Conservation (phyloP, 2,797 vertebrate species). For the Gobio occitaniae region DNA sequence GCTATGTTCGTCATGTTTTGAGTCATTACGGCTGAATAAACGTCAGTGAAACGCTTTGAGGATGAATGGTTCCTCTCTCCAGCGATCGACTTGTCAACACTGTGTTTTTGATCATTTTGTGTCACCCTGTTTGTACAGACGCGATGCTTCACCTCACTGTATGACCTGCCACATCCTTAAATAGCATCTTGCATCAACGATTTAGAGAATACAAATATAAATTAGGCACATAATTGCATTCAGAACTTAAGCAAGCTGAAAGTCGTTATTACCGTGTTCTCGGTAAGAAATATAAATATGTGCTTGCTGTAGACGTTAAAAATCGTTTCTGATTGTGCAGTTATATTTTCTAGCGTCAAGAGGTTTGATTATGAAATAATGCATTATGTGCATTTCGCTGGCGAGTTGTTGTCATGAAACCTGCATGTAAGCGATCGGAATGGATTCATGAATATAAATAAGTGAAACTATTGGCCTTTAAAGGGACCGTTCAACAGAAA, state of each 20-base stretch:
- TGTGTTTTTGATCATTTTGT: slow-evolving; percentile 27
- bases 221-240: not conserved
- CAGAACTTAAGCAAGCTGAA: not conserved
- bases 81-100: slow-evolving; percentile 32
- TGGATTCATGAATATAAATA: slow-evolving; percentile 27
- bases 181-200: not conserved
- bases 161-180: not conserved
- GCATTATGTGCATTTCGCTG: not conserved
- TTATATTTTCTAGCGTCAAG: not conserved
- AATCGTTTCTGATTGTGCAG: not conserved
- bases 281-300: not conserved
- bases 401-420: not conserved
- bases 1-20: not conserved
- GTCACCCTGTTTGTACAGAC: not conserved
- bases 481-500: not conserved
- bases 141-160: not conserved
- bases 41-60: slow-evolving; percentile 28
- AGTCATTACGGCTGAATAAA: slow-evolving; percentile 13
- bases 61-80: slow-evolving; percentile 40
- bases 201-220: not conserved
- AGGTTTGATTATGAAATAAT: not conserved
- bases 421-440: slow-evolving; percentile 14
- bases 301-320: not conserved
- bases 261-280: not conserved
- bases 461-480: slow-evolving; percentile 12